phyloP scores from a whole-genome alignment of 1,140 invertebrate species.

The Aporrectodea caliginosa region DNA sequence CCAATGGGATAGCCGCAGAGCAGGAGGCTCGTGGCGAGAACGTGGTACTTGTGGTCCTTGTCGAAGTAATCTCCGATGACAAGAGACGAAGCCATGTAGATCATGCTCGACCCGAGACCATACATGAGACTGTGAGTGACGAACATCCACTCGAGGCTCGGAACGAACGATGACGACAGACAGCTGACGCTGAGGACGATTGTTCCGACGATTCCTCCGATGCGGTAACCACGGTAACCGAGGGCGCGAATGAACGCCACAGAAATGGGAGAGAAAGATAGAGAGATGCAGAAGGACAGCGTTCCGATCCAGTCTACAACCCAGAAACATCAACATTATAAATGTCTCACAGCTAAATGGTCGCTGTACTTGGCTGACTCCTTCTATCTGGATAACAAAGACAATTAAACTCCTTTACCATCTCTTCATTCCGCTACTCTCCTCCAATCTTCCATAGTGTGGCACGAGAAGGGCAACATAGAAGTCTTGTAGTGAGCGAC shows the following conservation, averaged over 20 bases:
- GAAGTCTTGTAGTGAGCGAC: no score
- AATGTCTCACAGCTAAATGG: no score
- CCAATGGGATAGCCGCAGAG: conserved; percentile 28
- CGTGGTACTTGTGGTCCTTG: conserved; percentile 31
- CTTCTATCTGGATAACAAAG: no score
- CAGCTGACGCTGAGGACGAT: conserved; percentile 18
- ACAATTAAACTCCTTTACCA: no score
- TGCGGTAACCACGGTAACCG: conserved; percentile 7
- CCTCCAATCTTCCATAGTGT: no score
- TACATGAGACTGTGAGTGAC: conserved; percentile 31
- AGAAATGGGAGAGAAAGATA: conserved; percentile 14
- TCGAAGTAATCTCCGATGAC: conserved; percentile 35
- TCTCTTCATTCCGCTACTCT: no score
- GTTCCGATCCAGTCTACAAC: conserved; percentile 26
- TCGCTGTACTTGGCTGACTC: no score
- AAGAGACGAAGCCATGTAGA: conserved; percentile 25
- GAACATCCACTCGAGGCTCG: conserved; percentile 27
- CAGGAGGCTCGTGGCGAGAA: conserved; percentile 31
- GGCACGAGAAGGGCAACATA: no score
- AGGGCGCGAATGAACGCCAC: conserved; percentile 9
- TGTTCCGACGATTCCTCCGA: not conserved
- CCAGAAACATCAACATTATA: not conserved
- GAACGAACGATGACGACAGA: conserved; percentile 22
- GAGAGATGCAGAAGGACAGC: conserved; percentile 16
- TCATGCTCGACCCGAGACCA: conserved; percentile 32